phyloP scores from a whole-genome alignment of 2,113 vertebrate species.

The Emydocephalus ijimae region DNA sequence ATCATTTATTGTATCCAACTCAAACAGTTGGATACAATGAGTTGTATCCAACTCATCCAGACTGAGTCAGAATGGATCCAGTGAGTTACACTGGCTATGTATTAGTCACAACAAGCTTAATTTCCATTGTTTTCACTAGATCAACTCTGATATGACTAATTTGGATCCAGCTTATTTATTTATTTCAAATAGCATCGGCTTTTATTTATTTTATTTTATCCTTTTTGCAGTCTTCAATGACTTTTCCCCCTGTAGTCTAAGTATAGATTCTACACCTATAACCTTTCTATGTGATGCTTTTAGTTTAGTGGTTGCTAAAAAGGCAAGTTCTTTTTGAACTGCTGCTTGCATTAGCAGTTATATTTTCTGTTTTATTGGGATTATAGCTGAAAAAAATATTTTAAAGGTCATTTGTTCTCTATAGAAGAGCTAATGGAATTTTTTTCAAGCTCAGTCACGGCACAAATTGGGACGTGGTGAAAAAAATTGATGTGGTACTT shows the following conservation, averaged over 20 bases:
- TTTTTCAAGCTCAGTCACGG: not conserved
- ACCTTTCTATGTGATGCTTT: not conserved
- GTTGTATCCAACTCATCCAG: too few species aligned
- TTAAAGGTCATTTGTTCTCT: not conserved
- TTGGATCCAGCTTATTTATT: not conserved
- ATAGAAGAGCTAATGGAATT: not conserved
- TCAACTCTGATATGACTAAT: not conserved
- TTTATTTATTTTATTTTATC: not conserved
- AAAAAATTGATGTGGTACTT: not conserved
- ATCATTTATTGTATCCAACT: not conserved
- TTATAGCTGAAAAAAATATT: not conserved
- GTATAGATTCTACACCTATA: not conserved
- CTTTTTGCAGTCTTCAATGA: not conserved
- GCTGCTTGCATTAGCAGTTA: not conserved
- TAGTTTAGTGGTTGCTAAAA: not conserved
- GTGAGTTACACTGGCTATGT: not conserved
- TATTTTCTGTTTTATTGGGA: not conserved
- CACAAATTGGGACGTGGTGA: not conserved
- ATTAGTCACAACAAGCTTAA: not conserved
- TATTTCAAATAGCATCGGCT: not conserved
- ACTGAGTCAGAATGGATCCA: not conserved
- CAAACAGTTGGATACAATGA: too few species aligned
- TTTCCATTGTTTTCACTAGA: not conserved
- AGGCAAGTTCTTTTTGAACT: not conserved
- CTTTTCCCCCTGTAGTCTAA: not conserved